Evolutionary conservation across 2,888 invertebrate genomes (phyloP), one percentile per base, ranked within the genome.

Genomic region (Zhengitettix transpicula): DNA sequence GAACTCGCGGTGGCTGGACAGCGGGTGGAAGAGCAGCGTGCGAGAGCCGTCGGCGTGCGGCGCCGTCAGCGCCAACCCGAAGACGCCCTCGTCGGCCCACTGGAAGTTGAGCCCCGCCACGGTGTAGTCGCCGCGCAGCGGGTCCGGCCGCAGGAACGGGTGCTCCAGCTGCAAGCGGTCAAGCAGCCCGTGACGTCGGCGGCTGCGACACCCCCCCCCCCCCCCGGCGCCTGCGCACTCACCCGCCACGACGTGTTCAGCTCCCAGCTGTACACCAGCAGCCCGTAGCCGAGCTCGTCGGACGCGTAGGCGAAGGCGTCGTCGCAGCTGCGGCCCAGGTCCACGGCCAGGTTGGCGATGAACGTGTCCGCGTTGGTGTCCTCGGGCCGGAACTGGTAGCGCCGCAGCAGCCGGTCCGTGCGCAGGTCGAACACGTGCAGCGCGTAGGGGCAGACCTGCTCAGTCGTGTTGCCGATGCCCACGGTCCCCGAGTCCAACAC

Each of bases 271-370:
- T 90, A 90, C 1, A 82, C 82, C 59, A 90, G 83, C 28, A 90
- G 74, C 1, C 89, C 89, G 67, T 89, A 89, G 57, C 89, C 89
- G 28, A 89, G 75, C 69, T 89, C 89, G 69, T 90, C 89, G 0
- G 87, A 84, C 73, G 88, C 81, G 71, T 89, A 89, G 0, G 88
- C 88, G 68, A 78, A 87, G 0, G 85, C 81, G 68, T 89, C 87
- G 5, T 87, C 84, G 68, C 89, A 89, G 55, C 69, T 68, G 66
- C 78, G 77, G 42, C 87, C 87, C 64, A 87, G 77, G 68, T 91
- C 90, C 2, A 89, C 80, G n/a, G 84, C 87, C 60, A 88, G 87
- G 68, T 88, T 90, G n/a, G 89, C 89, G 63, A 90, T 88, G 71
- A 89, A 89, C 0, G 89, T 89, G 52, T 85, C 80, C 58, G 81